These are phyloP conservation scores for Damaliscus lunatus DNA, from an alignment of 2,113 vertebrate species.

Conservation along the genomic window DNA sequence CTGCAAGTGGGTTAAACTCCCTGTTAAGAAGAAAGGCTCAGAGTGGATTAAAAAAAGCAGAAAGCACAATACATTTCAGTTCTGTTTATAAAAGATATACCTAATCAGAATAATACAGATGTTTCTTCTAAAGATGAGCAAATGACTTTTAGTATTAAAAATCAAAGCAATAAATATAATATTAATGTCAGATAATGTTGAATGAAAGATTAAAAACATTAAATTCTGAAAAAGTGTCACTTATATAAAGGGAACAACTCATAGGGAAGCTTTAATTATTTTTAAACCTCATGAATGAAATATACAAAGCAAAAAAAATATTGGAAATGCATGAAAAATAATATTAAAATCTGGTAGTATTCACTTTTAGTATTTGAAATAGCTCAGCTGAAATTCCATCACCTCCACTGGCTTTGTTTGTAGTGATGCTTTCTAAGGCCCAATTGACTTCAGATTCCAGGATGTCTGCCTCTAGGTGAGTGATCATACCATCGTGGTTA, in stretches of 20 bases:
- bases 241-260: background rate
- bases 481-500: background rate
- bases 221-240: background rate
- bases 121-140: background rate
- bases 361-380: background rate
- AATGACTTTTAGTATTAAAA: slow-evolving; percentile 14
- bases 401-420: background rate
- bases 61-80: background rate
- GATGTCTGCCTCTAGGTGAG: background rate
- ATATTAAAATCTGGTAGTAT: background rate
- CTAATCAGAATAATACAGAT: background rate
- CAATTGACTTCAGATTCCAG: background rate
- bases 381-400: background rate
- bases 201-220: background rate
- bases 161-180: background rate
- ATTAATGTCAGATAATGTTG: slow-evolving; percentile 7
- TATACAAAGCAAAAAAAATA: background rate
- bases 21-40: background rate
- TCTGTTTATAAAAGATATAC: background rate
- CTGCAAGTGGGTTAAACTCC: background rate
- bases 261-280: background rate
- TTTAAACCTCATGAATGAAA: slow-evolving; percentile 19
- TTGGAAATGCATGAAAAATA: background rate
- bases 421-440: background rate
- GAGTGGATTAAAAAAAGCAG: background rate